A percentile compares a stretch with the other conserved stretches of the same genome.
Conservation (phyloP, 2,888 invertebrate genomes). For the Thyatira batis region DNA sequence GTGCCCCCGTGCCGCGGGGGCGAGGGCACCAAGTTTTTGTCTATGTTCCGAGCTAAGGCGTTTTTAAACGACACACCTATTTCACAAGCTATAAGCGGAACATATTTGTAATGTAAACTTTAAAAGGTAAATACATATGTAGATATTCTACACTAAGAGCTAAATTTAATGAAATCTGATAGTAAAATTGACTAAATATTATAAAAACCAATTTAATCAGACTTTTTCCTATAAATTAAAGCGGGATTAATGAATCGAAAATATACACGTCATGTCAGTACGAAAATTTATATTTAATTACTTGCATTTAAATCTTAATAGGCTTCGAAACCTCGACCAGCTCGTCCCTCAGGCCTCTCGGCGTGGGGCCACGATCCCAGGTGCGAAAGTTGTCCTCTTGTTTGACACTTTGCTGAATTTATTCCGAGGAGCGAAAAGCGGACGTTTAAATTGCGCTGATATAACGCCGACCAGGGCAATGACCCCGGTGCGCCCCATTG, state of each 20-base stretch:
- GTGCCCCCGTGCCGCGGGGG: constrained; percentile 14
- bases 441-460: constrained; percentile 52
- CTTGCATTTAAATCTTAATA: too few species aligned
- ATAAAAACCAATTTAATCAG: too few species aligned
- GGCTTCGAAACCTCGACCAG: not conserved
- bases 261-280: too few species aligned
- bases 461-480: constrained; percentile 13
- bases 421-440: constrained; percentile 45
- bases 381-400: constrained; percentile 63
- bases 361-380: constrained; percentile 40
- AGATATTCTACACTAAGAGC: too few species aligned
- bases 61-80: constrained; percentile 48
- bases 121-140: too few species aligned
- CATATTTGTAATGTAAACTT: too few species aligned
- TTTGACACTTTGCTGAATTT: constrained; percentile 71
- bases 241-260: too few species aligned
- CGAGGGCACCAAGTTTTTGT: constrained; percentile 45
- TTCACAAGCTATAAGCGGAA: constrained; percentile 13
- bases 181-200: too few species aligned
- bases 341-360: not conserved
- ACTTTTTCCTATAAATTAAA: too few species aligned
- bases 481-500: constrained; percentile 9
- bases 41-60: constrained; percentile 42
- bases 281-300: too few species aligned
- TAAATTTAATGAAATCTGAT: too few species aligned